Evolutionary conservation across 2,888 invertebrate genomes (phyloP).

Genomic region (Cryptus armator): DNA sequence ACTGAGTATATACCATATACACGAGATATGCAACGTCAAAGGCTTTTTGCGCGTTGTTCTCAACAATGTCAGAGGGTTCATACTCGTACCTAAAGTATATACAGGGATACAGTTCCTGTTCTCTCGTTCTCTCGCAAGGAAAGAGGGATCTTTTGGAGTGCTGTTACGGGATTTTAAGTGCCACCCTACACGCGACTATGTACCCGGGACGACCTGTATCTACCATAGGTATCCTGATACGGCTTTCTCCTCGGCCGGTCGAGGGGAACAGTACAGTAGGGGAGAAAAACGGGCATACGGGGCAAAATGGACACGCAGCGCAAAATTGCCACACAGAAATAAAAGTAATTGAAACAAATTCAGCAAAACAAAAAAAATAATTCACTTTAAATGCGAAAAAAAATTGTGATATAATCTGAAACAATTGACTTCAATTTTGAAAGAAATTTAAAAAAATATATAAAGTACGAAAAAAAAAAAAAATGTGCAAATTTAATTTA

Average conservation of each 20-base stretch:
- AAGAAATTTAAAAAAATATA: no score
- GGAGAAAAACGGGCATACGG: no score
- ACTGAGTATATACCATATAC: not conserved
- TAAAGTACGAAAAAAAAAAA: no score
- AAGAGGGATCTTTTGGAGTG: constrained; percentile 56
- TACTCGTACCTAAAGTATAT: constrained; percentile 7
- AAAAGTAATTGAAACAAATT: no score
- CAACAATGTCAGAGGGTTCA: constrained; percentile 13
- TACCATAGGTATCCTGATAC: constrained; percentile 6
- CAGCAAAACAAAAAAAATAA: no score
- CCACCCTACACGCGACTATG: constrained; percentile 38
- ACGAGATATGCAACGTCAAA: constrained; percentile 12
- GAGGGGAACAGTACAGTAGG: no score
- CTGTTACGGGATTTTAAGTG: constrained; percentile 65
- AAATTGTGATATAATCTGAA: no score
- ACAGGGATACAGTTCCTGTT: constrained; percentile 13
- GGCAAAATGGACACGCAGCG: constrained; percentile 1
- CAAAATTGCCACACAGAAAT: no score
- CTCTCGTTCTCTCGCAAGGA: constrained; percentile 23
- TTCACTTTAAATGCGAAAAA: no score
- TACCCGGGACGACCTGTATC: not conserved
- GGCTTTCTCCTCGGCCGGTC: not conserved
- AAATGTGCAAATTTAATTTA: no score
- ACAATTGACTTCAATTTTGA: no score
- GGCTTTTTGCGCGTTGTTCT: constrained; percentile 53